Evolutionary conservation across 2,113 vertebrate species (phyloP).

Genomic region (Acrocephalus kingi): DNA sequence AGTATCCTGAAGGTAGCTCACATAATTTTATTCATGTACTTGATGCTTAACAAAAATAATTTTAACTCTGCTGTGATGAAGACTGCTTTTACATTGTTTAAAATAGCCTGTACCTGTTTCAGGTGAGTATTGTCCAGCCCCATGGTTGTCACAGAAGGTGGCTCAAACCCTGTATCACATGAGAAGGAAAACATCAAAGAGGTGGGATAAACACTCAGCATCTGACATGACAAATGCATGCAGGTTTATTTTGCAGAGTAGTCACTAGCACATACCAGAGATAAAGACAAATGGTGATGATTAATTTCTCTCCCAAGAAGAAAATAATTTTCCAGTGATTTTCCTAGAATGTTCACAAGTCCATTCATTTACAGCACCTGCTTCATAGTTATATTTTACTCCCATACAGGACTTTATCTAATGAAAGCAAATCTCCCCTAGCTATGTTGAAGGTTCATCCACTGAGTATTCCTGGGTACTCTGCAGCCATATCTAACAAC

Average conservation of each 20-base stretch:
- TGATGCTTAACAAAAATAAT: not conserved
- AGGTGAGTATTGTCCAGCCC: not conserved
- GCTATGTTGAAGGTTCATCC: not conserved
- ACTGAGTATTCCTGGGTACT: not conserved
- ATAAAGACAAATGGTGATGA: not conserved
- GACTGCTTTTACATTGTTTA: not conserved
- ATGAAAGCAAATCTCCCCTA: not conserved
- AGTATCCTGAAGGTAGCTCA: not conserved
- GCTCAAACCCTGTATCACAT: not conserved
- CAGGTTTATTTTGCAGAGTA: not conserved
- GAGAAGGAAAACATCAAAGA: not conserved
- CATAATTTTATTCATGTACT: not conserved
- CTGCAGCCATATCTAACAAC: not conserved
- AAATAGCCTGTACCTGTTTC: not conserved
- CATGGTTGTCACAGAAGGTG: not conserved
- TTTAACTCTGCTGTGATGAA: not conserved
- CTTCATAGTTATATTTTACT: not conserved
- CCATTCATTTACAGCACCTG: not conserved
- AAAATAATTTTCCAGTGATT: not conserved
- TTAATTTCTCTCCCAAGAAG: not conserved
- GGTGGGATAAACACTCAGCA: not conserved
- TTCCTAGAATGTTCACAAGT: not conserved
- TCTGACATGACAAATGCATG: not conserved
- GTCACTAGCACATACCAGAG: fast-evolving
- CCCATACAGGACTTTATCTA: not conserved